Conservation (phyloP, 1,140 invertebrate species). For the Leptoteleia sp. region DNA sequence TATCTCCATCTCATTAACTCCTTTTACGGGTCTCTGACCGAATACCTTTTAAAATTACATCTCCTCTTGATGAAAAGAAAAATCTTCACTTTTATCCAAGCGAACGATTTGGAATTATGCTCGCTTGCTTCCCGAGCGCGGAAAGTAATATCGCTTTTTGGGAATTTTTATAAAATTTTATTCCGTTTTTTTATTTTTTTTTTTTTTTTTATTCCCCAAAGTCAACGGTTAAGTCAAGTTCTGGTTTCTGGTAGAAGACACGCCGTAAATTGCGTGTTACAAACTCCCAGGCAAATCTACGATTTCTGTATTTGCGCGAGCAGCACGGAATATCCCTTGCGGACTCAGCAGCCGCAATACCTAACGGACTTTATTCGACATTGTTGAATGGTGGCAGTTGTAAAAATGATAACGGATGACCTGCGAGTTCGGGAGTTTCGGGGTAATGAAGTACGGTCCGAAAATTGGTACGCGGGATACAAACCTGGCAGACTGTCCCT, state of each 20-base stretch:
- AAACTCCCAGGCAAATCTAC: conserved; percentile 38
- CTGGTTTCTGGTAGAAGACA: conserved; percentile 17
- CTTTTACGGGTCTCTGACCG: no score
- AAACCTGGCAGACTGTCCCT: conserved; percentile 43
- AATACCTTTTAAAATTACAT: no score
- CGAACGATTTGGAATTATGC: no score
- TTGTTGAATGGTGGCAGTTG: conserved; percentile 82
- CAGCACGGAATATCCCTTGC: conserved; percentile 71
- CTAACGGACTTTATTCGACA: conserved; percentile 82
- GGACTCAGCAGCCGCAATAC: conserved; percentile 76
- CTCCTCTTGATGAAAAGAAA: no score
- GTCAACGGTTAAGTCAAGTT: conserved; percentile 34
- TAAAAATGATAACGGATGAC: conserved; percentile 82
- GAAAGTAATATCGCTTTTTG: no score
- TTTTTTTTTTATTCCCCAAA: neutral
- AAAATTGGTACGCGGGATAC: conserved; percentile 68
- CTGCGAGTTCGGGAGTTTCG: conserved; percentile 76
- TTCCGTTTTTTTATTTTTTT: neutral
- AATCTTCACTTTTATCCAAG: no score
- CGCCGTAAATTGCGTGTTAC: conserved; percentile 48
- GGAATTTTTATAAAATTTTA: no score
- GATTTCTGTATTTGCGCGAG: conserved; percentile 49
- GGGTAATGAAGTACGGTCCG: conserved; percentile 81
- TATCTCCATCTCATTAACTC: no score
- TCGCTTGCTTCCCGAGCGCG: no score